These are phyloP conservation scores for Chrysomela aeneicollis DNA, from an alignment of 2,888 invertebrate species.

Conservation along the genomic window DNA sequence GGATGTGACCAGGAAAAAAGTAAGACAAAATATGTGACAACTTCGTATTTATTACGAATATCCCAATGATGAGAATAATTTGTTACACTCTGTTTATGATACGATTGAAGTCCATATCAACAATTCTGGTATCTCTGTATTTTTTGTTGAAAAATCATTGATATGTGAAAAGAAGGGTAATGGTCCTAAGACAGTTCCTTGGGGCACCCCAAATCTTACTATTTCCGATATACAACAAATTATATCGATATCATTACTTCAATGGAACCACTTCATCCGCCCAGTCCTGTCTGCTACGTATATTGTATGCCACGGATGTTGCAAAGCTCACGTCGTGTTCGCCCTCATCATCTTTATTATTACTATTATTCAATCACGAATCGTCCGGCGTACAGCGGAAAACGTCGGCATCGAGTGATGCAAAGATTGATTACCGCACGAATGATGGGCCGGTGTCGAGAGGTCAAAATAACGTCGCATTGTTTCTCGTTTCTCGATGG, in stretches of 20 bases:
- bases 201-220: too few relatives aligned
- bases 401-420: conserved; percentile 4
- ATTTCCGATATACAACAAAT: too few relatives aligned
- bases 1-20: too few relatives aligned
- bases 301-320: conserved; percentile 1
- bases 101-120: too few relatives aligned
- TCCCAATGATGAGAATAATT: too few relatives aligned
- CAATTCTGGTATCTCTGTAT: too few relatives aligned
- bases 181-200: too few relatives aligned
- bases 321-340: neutral
- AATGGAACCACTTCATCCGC: neutral
- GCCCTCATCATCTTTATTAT: neutral
- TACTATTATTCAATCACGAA: conserved; percentile 5
- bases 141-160: too few relatives aligned
- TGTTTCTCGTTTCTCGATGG: neutral
- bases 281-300: neutral
- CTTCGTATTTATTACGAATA: too few relatives aligned
- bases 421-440: conserved; percentile 7
- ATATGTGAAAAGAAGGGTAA: too few relatives aligned
- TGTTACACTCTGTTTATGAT: too few relatives aligned
- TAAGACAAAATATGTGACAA: too few relatives aligned
- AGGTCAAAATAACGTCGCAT: neutral
- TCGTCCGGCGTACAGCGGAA: neutral
- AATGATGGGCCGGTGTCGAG: neutral
- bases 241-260: neutral